Evolutionary conservation across 2,888 invertebrate species (phyloP), one percentile per base, ranked within the genome.

Genomic region (Leucozona laternaria): DNA sequence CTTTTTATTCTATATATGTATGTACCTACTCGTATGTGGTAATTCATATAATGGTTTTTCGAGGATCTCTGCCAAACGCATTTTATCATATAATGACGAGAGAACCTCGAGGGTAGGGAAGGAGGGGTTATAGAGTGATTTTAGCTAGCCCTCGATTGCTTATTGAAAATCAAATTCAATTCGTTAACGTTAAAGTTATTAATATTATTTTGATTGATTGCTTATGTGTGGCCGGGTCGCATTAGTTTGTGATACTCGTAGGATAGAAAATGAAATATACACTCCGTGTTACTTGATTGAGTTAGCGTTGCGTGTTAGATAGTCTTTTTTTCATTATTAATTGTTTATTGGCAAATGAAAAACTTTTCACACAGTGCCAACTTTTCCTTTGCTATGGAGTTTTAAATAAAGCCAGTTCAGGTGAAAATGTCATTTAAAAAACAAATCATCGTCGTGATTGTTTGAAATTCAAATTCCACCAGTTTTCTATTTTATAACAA

Each of bases 181-280:
- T 84, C 71, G 73, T 66, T 43, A 71, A 79, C 53, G 68, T 73
- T 72, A 57, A 57, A 57, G 37, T 40, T 60, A 17, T 60, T 60
- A 82, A 78, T 72, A 78, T 60, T 68, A 68, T 78, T 78, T 83
- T 83, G 79, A 83, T 83, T 79, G 82, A 83, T 83, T 72, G 78
- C 58, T 66, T n/a, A n/a, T 66, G 48, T 43, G 62, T 71, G 40
- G 28, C 8, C 20, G 43, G 37, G 55, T 55, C 28, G 37, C 22
- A 40, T 60, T 22, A 22, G 22, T 20, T 40, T 40, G 37, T 20
- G 7, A 22, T 15, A 53, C 15, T 25, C 15, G 53, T n/a, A 48
- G n/a, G 25, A 28, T 28, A n/a, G 28, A 53, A n/a, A n/a, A 28
- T 28, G 15, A 53, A n/a, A n/a, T 4, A 28, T 60, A 60, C 37